Evolutionary conservation across 2,888 invertebrate species (phyloP).

Genomic region (Pedicia rivosa): DNA sequence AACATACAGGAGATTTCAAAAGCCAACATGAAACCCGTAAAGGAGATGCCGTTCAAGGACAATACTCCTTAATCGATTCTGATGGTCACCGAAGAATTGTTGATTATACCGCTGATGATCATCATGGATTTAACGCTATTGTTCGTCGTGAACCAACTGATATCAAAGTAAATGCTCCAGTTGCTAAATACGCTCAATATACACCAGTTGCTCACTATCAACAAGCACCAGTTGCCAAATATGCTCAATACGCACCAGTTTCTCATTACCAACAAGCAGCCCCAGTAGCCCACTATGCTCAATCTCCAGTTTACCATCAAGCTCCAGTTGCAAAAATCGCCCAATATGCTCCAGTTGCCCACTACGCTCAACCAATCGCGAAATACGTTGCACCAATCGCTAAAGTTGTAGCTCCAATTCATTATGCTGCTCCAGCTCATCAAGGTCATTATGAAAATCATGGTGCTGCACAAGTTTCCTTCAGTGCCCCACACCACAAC

Average conservation of each 20-base stretch:
- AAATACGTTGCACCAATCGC: constrained; percentile 5
- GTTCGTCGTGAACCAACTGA: constrained; percentile 34
- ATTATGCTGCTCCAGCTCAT: constrained; percentile 4
- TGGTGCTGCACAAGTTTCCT: constrained; percentile 14
- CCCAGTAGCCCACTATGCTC: background rate
- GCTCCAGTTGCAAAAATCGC: constrained; percentile 13
- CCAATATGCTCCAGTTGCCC: constrained; percentile 6
- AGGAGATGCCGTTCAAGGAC: constrained; percentile 35
- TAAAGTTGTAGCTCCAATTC: constrained; percentile 4
- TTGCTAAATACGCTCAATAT: constrained; percentile 10
- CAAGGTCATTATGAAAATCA: constrained; percentile 16
- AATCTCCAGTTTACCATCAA: constrained; percentile 12
- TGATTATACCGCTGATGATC: constrained; percentile 36
- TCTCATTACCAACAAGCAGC: background rate
- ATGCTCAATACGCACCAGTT: constrained; percentile 9
- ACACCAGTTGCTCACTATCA: constrained; percentile 9
- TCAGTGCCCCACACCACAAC: constrained; percentile 12
- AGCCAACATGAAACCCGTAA: constrained; percentile 34
- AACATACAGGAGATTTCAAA: constrained; percentile 36
- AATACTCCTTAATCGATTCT: constrained; percentile 35
- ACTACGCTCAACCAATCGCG: background rate
- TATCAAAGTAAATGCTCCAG: constrained; percentile 21
- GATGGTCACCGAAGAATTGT: constrained; percentile 36
- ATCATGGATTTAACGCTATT: constrained; percentile 36
- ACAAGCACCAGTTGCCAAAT: constrained; percentile 13